A percentile compares a stretch with the other conserved stretches of the same genome.
phyloP scores from a whole-genome alignment of 2,113 vertebrate species.

The Antigone vipio region DNA sequence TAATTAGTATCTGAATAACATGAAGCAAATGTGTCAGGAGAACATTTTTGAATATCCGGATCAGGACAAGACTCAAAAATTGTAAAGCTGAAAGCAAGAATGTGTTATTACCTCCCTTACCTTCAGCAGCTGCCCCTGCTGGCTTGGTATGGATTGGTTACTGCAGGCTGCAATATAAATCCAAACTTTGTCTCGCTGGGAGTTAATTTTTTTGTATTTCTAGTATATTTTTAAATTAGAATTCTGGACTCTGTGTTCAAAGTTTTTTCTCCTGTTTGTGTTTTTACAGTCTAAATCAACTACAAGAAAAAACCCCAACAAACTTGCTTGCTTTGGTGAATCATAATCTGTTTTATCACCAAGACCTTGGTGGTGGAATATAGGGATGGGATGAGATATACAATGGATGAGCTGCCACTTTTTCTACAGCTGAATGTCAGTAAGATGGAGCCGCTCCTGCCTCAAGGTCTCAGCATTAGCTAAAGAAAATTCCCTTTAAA shows the following conservation, averaged over 20 bases:
- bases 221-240: not conserved
- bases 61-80: not conserved
- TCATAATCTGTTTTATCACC: not conserved
- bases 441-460: constrained; percentile 32
- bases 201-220: not conserved
- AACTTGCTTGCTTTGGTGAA: not conserved
- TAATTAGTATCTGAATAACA: not conserved
- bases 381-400: not conserved
- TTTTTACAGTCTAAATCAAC: not conserved
- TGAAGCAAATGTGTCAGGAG: not conserved
- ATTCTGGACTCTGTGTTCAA: not conserved
- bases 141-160: not conserved
- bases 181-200: not conserved
- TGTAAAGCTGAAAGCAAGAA: not conserved
- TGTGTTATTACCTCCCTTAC: not conserved
- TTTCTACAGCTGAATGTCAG: constrained; percentile 9
- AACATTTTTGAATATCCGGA: not conserved
- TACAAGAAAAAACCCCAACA: not conserved
- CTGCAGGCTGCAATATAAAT: not conserved
- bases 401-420: constrained; percentile 28
- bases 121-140: not conserved
- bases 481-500: constrained; percentile 46
- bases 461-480: constrained; percentile 32
- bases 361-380: not conserved
- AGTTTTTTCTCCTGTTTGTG: not conserved